Percentiles rank a stretch among this genome's conserved stretches.
phyloP scores from a whole-genome alignment of 2,888 invertebrate species.

The Sussaba pulchella region DNA sequence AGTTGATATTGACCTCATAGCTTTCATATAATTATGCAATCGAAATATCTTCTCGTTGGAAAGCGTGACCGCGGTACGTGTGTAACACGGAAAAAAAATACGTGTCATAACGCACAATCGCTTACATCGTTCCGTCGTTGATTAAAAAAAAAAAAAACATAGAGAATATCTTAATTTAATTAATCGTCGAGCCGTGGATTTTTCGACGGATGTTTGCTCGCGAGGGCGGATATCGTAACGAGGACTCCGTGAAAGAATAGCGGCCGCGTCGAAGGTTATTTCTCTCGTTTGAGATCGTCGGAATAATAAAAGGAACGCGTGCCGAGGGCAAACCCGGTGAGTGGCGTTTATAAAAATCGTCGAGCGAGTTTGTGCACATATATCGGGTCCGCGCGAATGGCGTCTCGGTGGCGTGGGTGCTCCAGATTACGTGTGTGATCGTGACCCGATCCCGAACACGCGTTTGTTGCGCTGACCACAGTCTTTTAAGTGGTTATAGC shows the following conservation, averaged over 20 bases:
- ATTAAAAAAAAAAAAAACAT: not conserved
- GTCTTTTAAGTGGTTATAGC: not conserved
- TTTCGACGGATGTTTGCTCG: not conserved
- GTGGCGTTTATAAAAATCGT: not conserved
- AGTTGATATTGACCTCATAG: conserved; percentile 54
- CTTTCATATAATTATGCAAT: conserved; percentile 59
- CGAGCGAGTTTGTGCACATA: conserved; percentile 6
- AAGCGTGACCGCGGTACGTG: conserved; percentile 30
- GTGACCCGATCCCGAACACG: conserved; percentile 49
- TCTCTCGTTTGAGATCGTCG: conserved; percentile 13
- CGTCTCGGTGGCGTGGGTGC: conserved; percentile 60
- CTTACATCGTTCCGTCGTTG: conserved; percentile 10
- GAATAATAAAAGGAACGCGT: conserved; percentile 31
- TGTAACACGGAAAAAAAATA: conserved; percentile 24
- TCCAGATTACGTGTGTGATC: conserved; percentile 58
- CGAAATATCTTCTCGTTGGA: conserved; percentile 20
- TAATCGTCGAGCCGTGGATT: conserved; percentile 9
- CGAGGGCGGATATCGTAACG: not conserved
- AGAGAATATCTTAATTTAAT: not conserved
- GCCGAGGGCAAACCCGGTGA: conserved; percentile 19
- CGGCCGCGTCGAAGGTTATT: too few species aligned
- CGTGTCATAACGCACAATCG: not conserved
- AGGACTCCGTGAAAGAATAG: not conserved
- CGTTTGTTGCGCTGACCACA: not conserved
- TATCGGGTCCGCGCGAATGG: conserved; percentile 30